Percentiles rank a stretch among this genome's conserved stretches.
Evolutionary conservation across 2,888 invertebrate species (phyloP).

Genomic region (Aphrophora alni): DNA sequence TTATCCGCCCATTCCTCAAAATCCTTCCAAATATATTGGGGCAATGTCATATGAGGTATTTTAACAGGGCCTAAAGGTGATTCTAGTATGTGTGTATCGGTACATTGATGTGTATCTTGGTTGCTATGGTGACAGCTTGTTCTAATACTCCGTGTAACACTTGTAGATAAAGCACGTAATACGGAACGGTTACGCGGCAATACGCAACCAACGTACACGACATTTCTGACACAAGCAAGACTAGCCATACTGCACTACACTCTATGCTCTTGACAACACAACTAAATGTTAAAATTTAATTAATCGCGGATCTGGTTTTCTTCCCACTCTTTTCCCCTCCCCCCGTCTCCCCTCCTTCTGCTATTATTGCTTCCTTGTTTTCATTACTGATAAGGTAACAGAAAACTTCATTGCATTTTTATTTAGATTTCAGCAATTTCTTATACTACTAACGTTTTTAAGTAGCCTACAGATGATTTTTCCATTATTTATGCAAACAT

Average conservation of each 20-base stretch:
- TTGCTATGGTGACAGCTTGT: background rate
- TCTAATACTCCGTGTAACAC: background rate
- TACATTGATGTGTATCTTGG: background rate
- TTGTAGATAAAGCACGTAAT: background rate
- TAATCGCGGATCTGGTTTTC: background rate
- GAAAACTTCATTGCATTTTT: too few relatives aligned
- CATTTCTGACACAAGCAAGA: too few relatives aligned
- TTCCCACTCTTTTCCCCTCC: background rate
- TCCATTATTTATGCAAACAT: too few relatives aligned
- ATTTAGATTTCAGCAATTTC: too few relatives aligned
- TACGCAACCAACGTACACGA: background rate
- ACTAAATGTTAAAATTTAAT: background rate
- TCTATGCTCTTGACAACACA: background rate
- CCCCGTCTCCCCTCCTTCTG: background rate
- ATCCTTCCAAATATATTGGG: constrained; percentile 66
- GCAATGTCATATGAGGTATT: constrained; percentile 59
- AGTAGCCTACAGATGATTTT: too few relatives aligned
- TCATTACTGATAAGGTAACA: background rate
- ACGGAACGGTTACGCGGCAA: background rate
- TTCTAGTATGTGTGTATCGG: constrained; percentile 53
- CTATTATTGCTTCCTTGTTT: background rate
- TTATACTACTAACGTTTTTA: too few relatives aligned
- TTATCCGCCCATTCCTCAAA: constrained; percentile 64
- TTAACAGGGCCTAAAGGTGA: constrained; percentile 65
- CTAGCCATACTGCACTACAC: background rate